Percentiles rank a stretch among this genome's conserved stretches.
Conservation (phyloP, 2,113 vertebrate species). For the Tyto alba region DNA sequence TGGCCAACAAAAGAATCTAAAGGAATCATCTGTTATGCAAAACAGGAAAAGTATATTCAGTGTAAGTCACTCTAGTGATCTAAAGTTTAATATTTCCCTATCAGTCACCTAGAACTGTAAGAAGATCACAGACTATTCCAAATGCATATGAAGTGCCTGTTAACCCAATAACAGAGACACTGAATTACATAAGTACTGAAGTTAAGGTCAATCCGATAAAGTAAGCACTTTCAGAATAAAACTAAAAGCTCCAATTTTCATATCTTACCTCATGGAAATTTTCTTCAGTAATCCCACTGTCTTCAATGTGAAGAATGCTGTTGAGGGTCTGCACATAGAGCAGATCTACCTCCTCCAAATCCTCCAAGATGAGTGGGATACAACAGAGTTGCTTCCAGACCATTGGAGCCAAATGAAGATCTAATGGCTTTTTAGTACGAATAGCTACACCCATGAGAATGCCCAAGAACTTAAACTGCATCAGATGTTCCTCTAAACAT, state of each 20-base stretch:
- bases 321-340: slow-evolving; percentile 87
- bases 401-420: slow-evolving; percentile 83
- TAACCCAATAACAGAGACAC: background rate
- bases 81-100: background rate
- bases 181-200: background rate
- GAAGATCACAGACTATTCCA: background rate
- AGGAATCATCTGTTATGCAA: slow-evolving; percentile 80
- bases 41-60: background rate
- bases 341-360: slow-evolving; percentile 85
- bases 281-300: slow-evolving; percentile 86
- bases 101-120: background rate
- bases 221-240: background rate
- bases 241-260: fast-evolving
- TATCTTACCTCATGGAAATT: slow-evolving; percentile 83
- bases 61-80: background rate
- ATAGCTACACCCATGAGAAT: slow-evolving; percentile 89
- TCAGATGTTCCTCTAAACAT: slow-evolving; percentile 80
- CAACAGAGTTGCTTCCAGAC: slow-evolving; percentile 89
- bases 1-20: slow-evolving; percentile 87
- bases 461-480: slow-evolving; percentile 86
- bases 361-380: slow-evolving; percentile 81
- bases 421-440: slow-evolving; percentile 85
- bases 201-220: background rate
- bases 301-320: slow-evolving; percentile 92
- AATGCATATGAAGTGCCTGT: background rate